Base-by-base conservation (phyloP, 1,140 invertebrate species). In the Leptinotarsa texana region DNA sequence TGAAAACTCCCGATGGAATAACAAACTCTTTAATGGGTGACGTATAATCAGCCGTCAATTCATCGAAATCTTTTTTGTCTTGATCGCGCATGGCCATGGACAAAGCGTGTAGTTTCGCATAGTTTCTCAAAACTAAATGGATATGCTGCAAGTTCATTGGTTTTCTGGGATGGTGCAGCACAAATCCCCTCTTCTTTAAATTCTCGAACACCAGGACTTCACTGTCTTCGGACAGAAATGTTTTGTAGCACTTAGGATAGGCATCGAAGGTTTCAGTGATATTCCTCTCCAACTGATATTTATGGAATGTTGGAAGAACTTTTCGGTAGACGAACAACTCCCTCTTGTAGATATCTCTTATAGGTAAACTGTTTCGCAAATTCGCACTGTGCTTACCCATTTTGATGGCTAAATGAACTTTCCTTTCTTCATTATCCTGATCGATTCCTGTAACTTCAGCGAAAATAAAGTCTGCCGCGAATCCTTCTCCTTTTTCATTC, bases 161-260 rank as follows among this genome's bases (percentile, higher is more conserved):
- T 13, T 78, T 74, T 6, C 85, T 82, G 73, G 86, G 84, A 73
- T 88, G 81, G 62, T 85, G 81, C 75, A 90, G 82, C 13, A 65
- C 61, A 74, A 84, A 90, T 2, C 85, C 85, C 4, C 73, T 42
- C 3, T 74, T 62, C 49, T 83, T 80, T 13, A 91, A 77, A 82
- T 91, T 89, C 81, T 89, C 86, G 63, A 90, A 77, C 33, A 90
- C 79, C 6, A 89, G 85, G 42, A 87, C 84, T 82, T 89, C 87
- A 69, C 86, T 79, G 5, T 81, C 79, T 42, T 84, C 82, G 67
- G 86, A 83, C 18, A 51, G 77, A 21, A 81, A 77, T 1, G 79
- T 82, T n/a, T 80, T 82, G 17, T 85, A 85, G 73, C 85, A 88
- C 48, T 82, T 83, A 4, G 87, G 82, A 72, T 82, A 80, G 51